These are phyloP conservation scores for Haemorhous mexicanus DNA, from an alignment of 2,113 vertebrate species.

Conservation along the genomic window DNA sequence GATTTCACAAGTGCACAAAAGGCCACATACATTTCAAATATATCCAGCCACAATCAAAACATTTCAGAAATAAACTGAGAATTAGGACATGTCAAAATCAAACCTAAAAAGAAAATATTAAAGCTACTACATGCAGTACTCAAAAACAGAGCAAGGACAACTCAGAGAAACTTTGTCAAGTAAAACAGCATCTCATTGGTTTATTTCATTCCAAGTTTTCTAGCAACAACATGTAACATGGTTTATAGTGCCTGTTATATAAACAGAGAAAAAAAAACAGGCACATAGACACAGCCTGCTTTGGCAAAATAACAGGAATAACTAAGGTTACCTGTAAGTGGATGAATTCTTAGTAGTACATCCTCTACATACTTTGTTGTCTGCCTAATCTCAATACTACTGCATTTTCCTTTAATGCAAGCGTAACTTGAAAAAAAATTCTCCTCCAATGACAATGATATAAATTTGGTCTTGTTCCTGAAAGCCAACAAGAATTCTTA, in stretches of 20 bases:
- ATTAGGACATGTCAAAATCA: background rate
- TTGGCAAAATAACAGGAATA: background rate
- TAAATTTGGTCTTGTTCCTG: background rate
- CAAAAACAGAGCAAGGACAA: background rate
- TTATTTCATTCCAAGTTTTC: background rate
- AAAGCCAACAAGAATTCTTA: background rate
- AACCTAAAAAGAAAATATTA: background rate
- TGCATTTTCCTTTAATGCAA: background rate
- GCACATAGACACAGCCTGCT: background rate
- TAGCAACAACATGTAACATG: background rate
- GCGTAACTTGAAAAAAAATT: background rate
- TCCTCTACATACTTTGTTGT: background rate
- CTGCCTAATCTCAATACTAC: background rate
- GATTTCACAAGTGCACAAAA: background rate
- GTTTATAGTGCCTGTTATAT: background rate
- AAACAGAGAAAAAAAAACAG: background rate
- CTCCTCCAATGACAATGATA: background rate
- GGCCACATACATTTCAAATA: background rate
- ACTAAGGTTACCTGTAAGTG: background rate
- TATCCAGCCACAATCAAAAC: background rate
- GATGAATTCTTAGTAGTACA: background rate
- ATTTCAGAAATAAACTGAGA: background rate
- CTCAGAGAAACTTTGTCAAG: background rate
- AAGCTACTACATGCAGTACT: background rate
- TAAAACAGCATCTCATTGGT: background rate